Evolutionary conservation across 2,797 vertebrate genomes (phyloP), one percentile per base, ranked within the genome.

Genomic region (Sus cebifrons): DNA sequence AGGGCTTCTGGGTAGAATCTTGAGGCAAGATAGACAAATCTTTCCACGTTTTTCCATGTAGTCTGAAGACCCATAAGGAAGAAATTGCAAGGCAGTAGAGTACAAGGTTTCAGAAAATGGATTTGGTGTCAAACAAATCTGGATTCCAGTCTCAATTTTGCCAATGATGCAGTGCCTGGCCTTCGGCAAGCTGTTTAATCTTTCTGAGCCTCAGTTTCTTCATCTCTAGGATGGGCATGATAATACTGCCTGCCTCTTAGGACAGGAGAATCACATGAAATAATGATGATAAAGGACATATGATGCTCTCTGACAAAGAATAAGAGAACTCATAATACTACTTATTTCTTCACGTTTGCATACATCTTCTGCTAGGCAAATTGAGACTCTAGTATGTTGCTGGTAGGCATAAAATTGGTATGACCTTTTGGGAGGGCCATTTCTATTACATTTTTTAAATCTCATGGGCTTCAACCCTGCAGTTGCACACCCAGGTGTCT

Each of bases 191-290:
- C 32, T 64, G 4, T 44, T 75, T 29, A 40, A 52, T 3, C 25
- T 71, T 78, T 92, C 67, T 29, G 56, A 92, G 68, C 8, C 70
- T 92, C 60, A 49, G 23, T 93, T 68, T 82, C 86, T 77, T 94
- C 52, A 36, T 62, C 62, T 91, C 56, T 73, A 65, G 17, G 17
- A 56, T 88, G 73, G 23, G 1, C 13, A 17, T 36, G n/a, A 91
- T 82, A 65, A 73, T 44, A 29, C 32, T 83, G 9, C 2, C 32
- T 62, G n/a, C 29, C 5, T 64, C 68, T 75, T 5, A 73, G n/a
- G 21, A 52, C 54, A 84, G 36, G 54, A 89, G 20, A 87, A 54
- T 58, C 65, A 65, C 4, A 3, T n/a, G 18, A 85, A 67, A n/a
- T 36, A 75, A 65, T 44, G 7, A 82, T 49, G 62, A 11, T 84